These are phyloP conservation scores for Drosophila mojavensis DNA, from an alignment of 1,140 invertebrate genomes.

Conservation along the genomic window DNA sequence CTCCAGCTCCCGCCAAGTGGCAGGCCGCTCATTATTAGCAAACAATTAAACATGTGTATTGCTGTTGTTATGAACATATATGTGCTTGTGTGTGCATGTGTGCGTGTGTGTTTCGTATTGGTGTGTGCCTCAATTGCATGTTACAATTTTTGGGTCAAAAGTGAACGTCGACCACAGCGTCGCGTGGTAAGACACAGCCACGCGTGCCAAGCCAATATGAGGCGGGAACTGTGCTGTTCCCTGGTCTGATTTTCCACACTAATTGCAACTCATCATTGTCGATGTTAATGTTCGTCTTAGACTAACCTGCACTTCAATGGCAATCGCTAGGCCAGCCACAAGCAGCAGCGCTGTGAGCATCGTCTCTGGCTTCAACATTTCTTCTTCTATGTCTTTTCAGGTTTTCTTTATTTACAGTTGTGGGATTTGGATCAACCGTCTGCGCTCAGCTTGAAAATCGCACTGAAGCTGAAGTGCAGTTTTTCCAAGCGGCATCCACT, in stretches of 20 bases:
- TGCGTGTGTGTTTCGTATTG: conserved; percentile 25
- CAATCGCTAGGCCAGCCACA: conserved; percentile 47
- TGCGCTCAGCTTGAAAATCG: conserved; percentile 68
- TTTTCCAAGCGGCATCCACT: conserved; percentile 61
- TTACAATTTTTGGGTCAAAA: conserved; percentile 84
- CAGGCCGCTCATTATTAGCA: conserved; percentile 56
- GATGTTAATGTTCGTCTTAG: conserved; percentile 21
- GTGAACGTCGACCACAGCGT: conserved; percentile 63
- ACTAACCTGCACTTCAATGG: conserved; percentile 73
- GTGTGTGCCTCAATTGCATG: conserved; percentile 63
- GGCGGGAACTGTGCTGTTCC: conserved; percentile 17
- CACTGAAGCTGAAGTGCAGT: conserved; percentile 72
- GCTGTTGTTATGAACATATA: conserved; percentile 9
- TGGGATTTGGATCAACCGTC: conserved; percentile 49
- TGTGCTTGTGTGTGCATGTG: conserved; percentile 24
- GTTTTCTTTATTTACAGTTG: conserved; percentile 12
- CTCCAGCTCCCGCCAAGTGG: too few relatives aligned
- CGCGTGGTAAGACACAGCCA: conserved; percentile 10
- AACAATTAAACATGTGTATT: conserved; percentile 54
- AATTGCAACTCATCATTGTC: conserved; percentile 35
- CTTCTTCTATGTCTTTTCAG: conserved; percentile 3
- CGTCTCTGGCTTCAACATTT: conserved; percentile 39
- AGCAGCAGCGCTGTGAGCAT: conserved; percentile 32
- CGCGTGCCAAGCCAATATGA: conserved; percentile 3
- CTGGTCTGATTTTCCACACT: conserved; percentile 18